Evolutionary conservation across 2,113 vertebrate genomes (phyloP), one percentile per base, ranked within the genome.

Genomic region (Uropsilus gracilis): DNA sequence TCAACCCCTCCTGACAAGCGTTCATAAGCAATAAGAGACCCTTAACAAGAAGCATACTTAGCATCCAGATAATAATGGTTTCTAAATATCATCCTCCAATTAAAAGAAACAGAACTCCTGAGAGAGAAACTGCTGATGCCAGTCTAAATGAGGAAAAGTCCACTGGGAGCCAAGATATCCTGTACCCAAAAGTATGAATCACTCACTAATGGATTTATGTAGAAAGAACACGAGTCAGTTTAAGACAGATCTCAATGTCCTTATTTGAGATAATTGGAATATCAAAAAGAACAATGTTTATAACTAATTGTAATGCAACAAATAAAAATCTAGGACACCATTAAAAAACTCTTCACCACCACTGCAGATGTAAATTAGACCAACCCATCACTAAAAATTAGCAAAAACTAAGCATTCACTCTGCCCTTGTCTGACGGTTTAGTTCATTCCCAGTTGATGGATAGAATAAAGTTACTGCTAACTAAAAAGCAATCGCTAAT

Each of bases 351-450:
- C 71, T 20, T 69, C 85, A 77, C 44, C 71, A 78, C 50, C 5
- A 73, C 0, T 63, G 18, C 28, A 78, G 16, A 69, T 69, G 22
- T 80, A 34, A 24, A 77, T 26, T 10, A 83, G 2, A 50, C 86
- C 39, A 86, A 83, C 8, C 37, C 24, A 28, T 93, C 69, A 87
- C 39, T 78, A 39, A 78, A 95, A 84, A 68, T 61, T 48, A 73
- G 18, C 71, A 88, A 78, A 17, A 91, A 80, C 75, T 86, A 71
- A 91, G 53, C 44, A 71, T 94, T 50, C 76, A 92, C 42, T 75
- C 50, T 71, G 39, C 64, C 37, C 42, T 89, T 80, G 84, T 48
- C 66, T 5, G n/a, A 90, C 26, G 28, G 68, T 68, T 8, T 69
- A 69, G 50, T 89, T 95, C 37, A 71, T 22, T 64, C 48, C 53